Conservation (phyloP, 1,140 invertebrate genomes). For the Atta texana region DNA sequence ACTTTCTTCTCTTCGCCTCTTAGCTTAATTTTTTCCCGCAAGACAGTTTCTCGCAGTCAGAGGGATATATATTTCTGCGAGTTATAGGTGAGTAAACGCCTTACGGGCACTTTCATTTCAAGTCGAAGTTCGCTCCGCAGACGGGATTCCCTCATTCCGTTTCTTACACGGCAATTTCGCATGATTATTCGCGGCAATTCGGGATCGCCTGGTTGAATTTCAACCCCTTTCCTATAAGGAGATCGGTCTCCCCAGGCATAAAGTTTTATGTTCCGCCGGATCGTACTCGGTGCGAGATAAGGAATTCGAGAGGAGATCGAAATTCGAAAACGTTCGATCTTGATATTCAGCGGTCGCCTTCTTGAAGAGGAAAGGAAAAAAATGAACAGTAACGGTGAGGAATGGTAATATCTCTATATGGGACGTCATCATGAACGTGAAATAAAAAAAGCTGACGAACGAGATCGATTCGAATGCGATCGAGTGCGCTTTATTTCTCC, state of each 20-base stretch:
- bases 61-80: conserved; percentile 21
- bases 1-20: conserved; percentile 9
- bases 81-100: conserved; percentile 6
- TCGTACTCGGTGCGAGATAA: conserved; percentile 52
- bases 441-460: conserved; percentile 5
- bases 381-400: not conserved
- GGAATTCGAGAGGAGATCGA: conserved; percentile 13
- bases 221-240: conserved; percentile 4
- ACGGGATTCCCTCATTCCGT: conserved; percentile 58
- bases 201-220: conserved; percentile 19
- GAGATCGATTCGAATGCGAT: not conserved
- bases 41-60: conserved; percentile 40
- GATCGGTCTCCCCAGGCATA: conserved; percentile 66
- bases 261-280: conserved; percentile 69
- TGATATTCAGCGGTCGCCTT: conserved; percentile 9
- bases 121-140: not conserved
- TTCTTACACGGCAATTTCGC: conserved; percentile 58
- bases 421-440: not conserved
- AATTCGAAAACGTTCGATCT: conserved; percentile 42
- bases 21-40: conserved; percentile 41
- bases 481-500: not conserved
- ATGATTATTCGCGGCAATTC: conserved; percentile 33
- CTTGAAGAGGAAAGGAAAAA: conserved; percentile 24
- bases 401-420: not conserved
- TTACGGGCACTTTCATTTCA: conserved; percentile 11